Evolutionary conservation across 2,888 invertebrate genomes (phyloP).

Genomic region (Tridacna crocea): DNA sequence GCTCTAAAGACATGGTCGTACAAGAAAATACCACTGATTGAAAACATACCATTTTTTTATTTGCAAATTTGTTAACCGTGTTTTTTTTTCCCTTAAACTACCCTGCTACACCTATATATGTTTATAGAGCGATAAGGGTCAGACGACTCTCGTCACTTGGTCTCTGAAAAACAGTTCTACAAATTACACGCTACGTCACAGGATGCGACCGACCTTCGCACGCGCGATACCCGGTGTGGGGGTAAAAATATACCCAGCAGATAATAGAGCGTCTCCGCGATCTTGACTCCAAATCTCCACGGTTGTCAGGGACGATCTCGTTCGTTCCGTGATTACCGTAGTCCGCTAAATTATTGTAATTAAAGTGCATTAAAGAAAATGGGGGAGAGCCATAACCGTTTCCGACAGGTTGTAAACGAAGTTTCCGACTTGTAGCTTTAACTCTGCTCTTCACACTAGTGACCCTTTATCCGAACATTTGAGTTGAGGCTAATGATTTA

Average conservation of each 20-base stretch:
- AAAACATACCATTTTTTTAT: no score
- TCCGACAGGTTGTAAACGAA: conserved; percentile 44
- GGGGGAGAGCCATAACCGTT: conserved; percentile 40
- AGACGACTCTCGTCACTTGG: conserved; percentile 11
- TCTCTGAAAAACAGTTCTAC: conserved; percentile 9
- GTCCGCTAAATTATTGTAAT: conserved; percentile 37
- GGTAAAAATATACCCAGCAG: conserved; percentile 65
- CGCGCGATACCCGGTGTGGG: conserved; percentile 60
- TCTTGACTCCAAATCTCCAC: conserved; percentile 46
- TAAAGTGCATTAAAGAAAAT: conserved; percentile 56
- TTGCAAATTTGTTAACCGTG: no score
- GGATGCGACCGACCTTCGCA: conserved; percentile 42
- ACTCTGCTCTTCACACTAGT: conserved; percentile 10
- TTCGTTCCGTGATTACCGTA: conserved; percentile 16
- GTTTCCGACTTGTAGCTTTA: conserved; percentile 40
- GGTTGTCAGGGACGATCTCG: conserved; percentile 54
- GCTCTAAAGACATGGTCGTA: no score
- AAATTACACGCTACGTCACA: conserved; percentile 37
- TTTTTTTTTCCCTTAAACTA: no score
- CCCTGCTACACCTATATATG: no score
- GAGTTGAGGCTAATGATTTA: not conserved
- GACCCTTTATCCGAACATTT: not conserved
- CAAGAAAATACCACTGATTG: no score
- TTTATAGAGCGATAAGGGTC: no score
- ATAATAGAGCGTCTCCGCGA: conserved; percentile 51